These are phyloP conservation scores for Hoplostethus mediterraneus DNA, from an alignment of 2,797 vertebrate genomes.

Conservation along the genomic window DNA sequence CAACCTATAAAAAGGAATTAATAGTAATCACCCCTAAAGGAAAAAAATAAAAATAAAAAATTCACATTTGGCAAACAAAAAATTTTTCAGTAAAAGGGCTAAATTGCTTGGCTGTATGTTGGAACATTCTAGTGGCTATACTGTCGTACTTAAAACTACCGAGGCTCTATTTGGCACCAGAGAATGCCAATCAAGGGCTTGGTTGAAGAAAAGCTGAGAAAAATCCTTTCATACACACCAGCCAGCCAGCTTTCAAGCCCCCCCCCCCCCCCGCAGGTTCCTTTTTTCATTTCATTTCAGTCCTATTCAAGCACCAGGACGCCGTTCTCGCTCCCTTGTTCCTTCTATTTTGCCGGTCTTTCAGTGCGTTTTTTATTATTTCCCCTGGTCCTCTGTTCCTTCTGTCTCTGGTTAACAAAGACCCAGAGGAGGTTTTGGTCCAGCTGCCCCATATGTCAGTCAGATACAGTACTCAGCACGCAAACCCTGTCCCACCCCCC, in stretches of 20 bases:
- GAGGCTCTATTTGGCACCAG: conserved; percentile 55
- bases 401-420: conserved; percentile 62
- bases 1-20: conserved; percentile 23
- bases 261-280: background rate
- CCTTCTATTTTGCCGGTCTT: conserved; percentile 35
- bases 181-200: conserved; percentile 58
- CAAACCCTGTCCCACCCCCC: conserved; percentile 30
- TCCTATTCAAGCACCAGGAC: conserved; percentile 50
- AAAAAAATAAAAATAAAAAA: background rate
- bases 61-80: conserved; percentile 60
- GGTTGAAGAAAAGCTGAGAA: conserved; percentile 42
- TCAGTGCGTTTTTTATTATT: conserved; percentile 61
- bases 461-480: conserved; percentile 52
- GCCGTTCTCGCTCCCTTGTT: conserved; percentile 46
- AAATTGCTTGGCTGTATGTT: conserved; percentile 52
- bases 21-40: conserved; percentile 26
- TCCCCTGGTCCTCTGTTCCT: conserved; percentile 37
- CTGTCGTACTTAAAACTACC: conserved; percentile 45
- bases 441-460: conserved; percentile 63
- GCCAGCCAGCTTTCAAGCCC: conserved; percentile 18
- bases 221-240: conserved; percentile 52
- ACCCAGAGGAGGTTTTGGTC: conserved; percentile 53
- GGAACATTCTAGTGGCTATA: conserved; percentile 57
- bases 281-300: conserved; percentile 39
- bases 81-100: conserved; percentile 48